phyloP scores from a whole-genome alignment of 2,888 invertebrate genomes.

The Mimachlamys varia region DNA sequence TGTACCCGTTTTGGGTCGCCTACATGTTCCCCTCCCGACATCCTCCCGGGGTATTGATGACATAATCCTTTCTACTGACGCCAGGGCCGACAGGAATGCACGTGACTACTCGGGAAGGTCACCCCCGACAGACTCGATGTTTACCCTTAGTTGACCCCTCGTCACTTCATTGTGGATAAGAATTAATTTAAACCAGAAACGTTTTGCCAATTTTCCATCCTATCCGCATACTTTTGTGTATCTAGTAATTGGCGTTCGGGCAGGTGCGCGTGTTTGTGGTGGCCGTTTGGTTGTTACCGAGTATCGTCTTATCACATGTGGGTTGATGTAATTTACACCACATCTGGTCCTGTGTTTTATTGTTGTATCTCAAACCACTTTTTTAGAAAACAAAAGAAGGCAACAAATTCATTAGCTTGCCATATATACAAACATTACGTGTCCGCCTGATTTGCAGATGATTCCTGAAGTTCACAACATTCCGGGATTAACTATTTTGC shows the following conservation, averaged over 20 bases:
- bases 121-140: background rate
- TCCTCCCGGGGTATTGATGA: background rate
- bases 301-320: constrained; percentile 17
- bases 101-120: background rate
- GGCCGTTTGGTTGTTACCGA: background rate
- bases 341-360: constrained; percentile 10
- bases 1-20: background rate
- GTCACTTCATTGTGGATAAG: background rate
- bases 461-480: background rate
- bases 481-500: background rate
- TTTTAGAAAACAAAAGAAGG: background rate
- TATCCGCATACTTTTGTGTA: constrained; percentile 21
- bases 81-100: background rate
- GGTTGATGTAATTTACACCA: constrained; percentile 31
- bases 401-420: constrained; percentile 31
- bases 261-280: constrained; percentile 34
- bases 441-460: constrained; percentile 8
- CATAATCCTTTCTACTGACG: background rate
- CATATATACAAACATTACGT: background rate
- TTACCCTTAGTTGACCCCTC: background rate
- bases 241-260: constrained; percentile 2
- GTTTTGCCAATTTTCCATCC: constrained; percentile 34
- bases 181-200: constrained; percentile 25
- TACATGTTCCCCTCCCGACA: background rate
- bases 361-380: constrained; percentile 1